Percentiles rank a stretch among this genome's conserved stretches.
Evolutionary conservation across 2,888 invertebrate genomes (phyloP).

Genomic region (Oegoconia quadripuncta): DNA sequence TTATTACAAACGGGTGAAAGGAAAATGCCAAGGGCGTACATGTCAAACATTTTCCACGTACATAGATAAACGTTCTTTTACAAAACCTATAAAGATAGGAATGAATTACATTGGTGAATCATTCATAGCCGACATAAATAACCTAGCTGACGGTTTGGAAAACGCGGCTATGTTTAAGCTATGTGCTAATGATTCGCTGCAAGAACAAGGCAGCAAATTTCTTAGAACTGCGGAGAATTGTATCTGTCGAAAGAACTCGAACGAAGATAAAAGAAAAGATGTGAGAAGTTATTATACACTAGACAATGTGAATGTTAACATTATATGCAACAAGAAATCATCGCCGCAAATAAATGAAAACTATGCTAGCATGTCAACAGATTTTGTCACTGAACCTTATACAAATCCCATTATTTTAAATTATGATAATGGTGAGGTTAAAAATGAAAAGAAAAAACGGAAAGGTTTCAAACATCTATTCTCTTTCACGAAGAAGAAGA

Average conservation of each 20-base stretch:
- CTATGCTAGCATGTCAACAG: not conserved
- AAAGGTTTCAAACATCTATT: slow-evolving; percentile 31
- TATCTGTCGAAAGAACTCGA: slow-evolving; percentile 15
- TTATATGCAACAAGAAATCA: slow-evolving; percentile 49
- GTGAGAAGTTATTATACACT: slow-evolving; percentile 44
- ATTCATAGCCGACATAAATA: slow-evolving; percentile 24
- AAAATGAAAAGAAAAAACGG: slow-evolving; percentile 15
- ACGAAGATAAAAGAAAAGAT: slow-evolving; percentile 12
- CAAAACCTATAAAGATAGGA: slow-evolving; percentile 11
- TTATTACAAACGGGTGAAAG: slow-evolving; percentile 56
- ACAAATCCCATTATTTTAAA: slow-evolving; percentile 7
- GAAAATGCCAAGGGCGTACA: slow-evolving; percentile 51
- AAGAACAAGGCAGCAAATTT: slow-evolving; percentile 26
- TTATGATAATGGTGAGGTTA: slow-evolving; percentile 16
- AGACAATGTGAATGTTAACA: slow-evolving; percentile 56
- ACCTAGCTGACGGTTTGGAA: slow-evolving; percentile 32
- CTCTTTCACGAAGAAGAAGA: slow-evolving; percentile 22
- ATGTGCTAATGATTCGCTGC: slow-evolving; percentile 27
- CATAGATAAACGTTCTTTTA: slow-evolving; percentile 42
- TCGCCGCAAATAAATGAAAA: too few relatives aligned
- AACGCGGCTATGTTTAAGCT: slow-evolving; percentile 23
- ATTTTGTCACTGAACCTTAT: not conserved
- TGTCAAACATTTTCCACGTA: slow-evolving; percentile 45
- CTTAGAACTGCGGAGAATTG: slow-evolving; percentile 28
- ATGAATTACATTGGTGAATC: slow-evolving; percentile 16